Evolutionary conservation across 2,888 invertebrate species (phyloP).

Genomic region (Cosmia pyralina): DNA sequence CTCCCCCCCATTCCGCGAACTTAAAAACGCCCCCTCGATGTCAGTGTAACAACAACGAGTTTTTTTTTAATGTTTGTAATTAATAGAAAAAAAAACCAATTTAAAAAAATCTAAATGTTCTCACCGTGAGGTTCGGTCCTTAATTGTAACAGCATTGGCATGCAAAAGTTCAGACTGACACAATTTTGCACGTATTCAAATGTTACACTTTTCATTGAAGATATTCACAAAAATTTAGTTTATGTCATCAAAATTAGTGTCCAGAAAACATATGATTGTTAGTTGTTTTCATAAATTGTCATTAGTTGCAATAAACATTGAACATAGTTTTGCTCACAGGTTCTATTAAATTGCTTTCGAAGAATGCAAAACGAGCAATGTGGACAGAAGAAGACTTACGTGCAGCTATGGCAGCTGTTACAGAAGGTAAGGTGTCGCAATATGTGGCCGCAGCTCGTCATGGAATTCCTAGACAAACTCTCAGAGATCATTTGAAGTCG

Average conservation of each 20-base stretch:
- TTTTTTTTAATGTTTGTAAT: neutral
- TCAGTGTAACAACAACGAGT: neutral
- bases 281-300: too few relatives aligned
- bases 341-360: neutral
- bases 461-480: conserved; percentile 24
- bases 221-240: neutral
- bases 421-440: neutral
- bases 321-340: conserved; percentile 7
- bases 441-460: neutral
- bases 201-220: neutral
- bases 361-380: neutral
- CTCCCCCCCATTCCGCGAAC: too few relatives aligned
- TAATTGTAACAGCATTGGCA: neutral
- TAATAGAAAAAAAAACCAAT: neutral
- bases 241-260: too few relatives aligned
- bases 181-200: neutral
- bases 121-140: neutral
- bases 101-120: neutral
- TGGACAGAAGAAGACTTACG: conserved; percentile 16
- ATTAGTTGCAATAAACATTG: too few relatives aligned
- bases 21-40: too few relatives aligned
- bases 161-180: neutral
- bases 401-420: conserved; percentile 21
- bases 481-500: conserved; percentile 13
- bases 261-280: too few relatives aligned